Conservation (phyloP, 1,140 invertebrate species). For the Papilio dardanus region DNA sequence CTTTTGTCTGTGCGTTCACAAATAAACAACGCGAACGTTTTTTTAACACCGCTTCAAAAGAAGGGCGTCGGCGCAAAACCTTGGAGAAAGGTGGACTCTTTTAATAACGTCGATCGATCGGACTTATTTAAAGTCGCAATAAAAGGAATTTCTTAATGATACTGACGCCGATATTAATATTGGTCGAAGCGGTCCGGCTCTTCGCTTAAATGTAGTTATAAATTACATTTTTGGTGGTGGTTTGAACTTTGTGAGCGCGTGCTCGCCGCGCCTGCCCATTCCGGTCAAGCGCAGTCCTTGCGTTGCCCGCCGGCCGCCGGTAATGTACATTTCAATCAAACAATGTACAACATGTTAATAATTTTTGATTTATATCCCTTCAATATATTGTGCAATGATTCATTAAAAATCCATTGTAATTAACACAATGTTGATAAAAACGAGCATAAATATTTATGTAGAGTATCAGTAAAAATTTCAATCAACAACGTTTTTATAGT, state of each 20-base stretch:
- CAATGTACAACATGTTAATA: conserved; percentile 7
- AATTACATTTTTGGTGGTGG: conserved; percentile 73
- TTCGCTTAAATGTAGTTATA: conserved; percentile 77
- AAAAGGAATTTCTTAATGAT: conserved; percentile 82
- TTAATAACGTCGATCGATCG: conserved; percentile 76
- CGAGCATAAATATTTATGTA: not conserved
- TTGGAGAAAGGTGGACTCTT: conserved; percentile 78
- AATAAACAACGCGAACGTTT: conserved; percentile 57
- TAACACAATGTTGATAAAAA: conserved; percentile 3
- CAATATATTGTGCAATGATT: conserved; percentile 1
- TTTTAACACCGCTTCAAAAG: conserved; percentile 67
- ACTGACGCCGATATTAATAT: conserved; percentile 77
- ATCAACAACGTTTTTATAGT: too few relatives aligned
- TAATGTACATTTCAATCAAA: conserved; percentile 19
- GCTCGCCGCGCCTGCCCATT: conserved; percentile 42
- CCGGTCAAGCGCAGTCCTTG: conserved; percentile 38
- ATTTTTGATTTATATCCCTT: conserved; percentile 16
- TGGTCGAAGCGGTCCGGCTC: conserved; percentile 66
- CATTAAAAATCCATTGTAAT: conserved; percentile 9
- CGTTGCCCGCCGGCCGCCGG: not conserved
- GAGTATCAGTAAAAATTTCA: not conserved
- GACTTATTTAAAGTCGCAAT: conserved; percentile 81
- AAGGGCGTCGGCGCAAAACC: conserved; percentile 76
- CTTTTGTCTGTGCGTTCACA: conserved; percentile 54
- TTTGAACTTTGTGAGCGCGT: conserved; percentile 43